Percentiles rank a stretch among this genome's conserved stretches.
phyloP scores from a whole-genome alignment of 2,888 invertebrate genomes.

The Eubasilissa splendida region DNA sequence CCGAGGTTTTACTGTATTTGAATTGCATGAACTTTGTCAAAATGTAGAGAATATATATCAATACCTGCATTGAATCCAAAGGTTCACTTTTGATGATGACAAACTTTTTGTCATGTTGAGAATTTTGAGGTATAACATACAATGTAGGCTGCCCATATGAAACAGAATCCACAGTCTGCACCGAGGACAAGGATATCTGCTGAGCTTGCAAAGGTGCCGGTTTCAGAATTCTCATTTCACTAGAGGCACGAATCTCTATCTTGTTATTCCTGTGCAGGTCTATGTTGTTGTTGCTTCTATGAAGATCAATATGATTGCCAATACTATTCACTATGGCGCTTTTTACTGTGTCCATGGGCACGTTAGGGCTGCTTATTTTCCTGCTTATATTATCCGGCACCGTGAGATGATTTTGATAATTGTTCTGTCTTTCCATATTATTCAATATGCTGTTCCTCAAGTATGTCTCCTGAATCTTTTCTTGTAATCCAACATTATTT shows the following conservation, averaged over 20 bases:
- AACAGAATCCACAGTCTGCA: slow-evolving; percentile 54
- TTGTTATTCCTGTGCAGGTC: slow-evolving; percentile 65
- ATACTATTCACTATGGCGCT: slow-evolving; percentile 65
- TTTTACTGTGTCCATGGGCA: slow-evolving; percentile 61
- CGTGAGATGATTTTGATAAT: slow-evolving; percentile 24
- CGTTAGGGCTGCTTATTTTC: slow-evolving; percentile 57
- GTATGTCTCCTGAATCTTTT: slow-evolving; percentile 40
- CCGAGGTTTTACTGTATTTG: too few species aligned
- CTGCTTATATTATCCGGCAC: slow-evolving; percentile 40
- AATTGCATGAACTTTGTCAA: too few species aligned
- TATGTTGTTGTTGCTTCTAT: slow-evolving; percentile 64
- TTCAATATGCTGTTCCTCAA: slow-evolving; percentile 46
- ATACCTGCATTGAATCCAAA: slow-evolving; percentile 68
- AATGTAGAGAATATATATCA: too few species aligned
- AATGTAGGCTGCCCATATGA: slow-evolving; percentile 60
- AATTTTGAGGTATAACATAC: slow-evolving; percentile 69
- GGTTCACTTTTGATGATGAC: slow-evolving; percentile 78
- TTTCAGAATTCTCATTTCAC: slow-evolving; percentile 64
- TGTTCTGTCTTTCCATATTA: slow-evolving; percentile 45
- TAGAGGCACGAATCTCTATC: slow-evolving; percentile 48
- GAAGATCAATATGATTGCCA: slow-evolving; percentile 67
- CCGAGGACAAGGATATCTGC: slow-evolving; percentile 63
- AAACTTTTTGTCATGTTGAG: slow-evolving; percentile 75
- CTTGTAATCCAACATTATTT: slow-evolving; percentile 43
- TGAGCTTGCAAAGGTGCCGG: slow-evolving; percentile 69